Evolutionary conservation across 2,797 vertebrate genomes (phyloP).

Genomic region (Echeneis naucrates): DNA sequence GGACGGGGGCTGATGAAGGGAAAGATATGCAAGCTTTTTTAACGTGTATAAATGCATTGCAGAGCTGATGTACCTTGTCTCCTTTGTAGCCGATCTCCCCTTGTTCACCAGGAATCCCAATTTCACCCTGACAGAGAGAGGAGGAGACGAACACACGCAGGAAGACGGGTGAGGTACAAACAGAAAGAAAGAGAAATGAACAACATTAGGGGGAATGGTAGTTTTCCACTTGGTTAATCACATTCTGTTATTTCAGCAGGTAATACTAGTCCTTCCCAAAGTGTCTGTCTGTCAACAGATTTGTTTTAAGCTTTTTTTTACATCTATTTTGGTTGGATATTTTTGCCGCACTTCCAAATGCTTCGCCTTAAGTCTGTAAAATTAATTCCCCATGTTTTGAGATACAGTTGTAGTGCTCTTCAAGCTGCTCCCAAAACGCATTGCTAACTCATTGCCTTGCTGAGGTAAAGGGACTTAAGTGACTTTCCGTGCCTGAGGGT

Average conservation of each 20-base stretch:
- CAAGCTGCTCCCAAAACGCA: background rate
- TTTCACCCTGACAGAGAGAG: conserved; percentile 87
- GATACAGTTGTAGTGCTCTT: conserved; percentile 2
- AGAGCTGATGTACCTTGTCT: conserved; percentile 89
- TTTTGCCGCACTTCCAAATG: background rate
- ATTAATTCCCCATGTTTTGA: conserved; percentile 1
- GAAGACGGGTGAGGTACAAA: conserved; percentile 42
- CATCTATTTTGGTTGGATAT: background rate
- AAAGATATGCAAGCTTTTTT: conserved; percentile 10
- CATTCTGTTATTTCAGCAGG: conserved; percentile 51
- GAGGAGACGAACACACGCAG: conserved; percentile 37
- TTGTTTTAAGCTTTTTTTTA: too few relatives aligned
- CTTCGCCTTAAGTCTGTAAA: background rate
- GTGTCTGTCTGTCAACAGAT: conserved; percentile 39
- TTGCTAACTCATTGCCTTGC: background rate
- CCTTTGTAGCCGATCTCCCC: conserved; percentile 95
- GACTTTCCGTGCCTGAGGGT: background rate
- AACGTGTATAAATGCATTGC: conserved; percentile 12
- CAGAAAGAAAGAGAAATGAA: conserved; percentile 50
- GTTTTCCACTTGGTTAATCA: conserved; percentile 27
- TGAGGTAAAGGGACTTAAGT: background rate
- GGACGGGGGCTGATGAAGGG: conserved; percentile 10
- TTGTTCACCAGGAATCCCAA: conserved; percentile 93
- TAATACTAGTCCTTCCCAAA: conserved; percentile 52
- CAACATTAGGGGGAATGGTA: conserved; percentile 61